A percentile compares a stretch with the other conserved stretches of the same genome.
Evolutionary conservation across 2,888 invertebrate species (phyloP).

Genomic region (Protonemura montana): DNA sequence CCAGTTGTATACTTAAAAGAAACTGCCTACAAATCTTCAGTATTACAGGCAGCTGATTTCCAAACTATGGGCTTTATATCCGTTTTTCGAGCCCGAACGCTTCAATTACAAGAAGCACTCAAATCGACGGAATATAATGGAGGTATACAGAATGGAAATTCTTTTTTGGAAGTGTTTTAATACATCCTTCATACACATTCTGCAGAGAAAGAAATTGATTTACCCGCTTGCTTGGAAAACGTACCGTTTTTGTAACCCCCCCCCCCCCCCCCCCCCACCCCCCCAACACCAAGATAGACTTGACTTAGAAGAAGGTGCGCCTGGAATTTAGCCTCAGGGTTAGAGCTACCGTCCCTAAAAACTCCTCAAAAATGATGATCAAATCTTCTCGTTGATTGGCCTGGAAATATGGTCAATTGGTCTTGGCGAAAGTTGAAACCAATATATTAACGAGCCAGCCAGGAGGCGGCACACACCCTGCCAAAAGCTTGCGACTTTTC

Average conservation of each 20-base stretch:
- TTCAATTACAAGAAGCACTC: too few relatives aligned
- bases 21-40: neutral
- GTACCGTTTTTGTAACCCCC: too few relatives aligned
- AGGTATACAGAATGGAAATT: too few relatives aligned
- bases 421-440: neutral
- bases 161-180: too few relatives aligned
- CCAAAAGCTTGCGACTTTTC: neutral
- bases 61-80: neutral
- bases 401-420: neutral
- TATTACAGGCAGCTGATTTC: neutral
- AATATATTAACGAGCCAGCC: neutral
- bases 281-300: too few relatives aligned
- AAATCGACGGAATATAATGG: too few relatives aligned
- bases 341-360: neutral
- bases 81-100: too few relatives aligned
- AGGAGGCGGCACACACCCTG: neutral
- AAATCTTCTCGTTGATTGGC: neutral
- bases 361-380: neutral
- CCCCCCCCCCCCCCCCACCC: too few relatives aligned
- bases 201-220: too few relatives aligned
- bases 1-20: neutral
- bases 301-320: too few relatives aligned
- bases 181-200: too few relatives aligned
- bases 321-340: neutral
- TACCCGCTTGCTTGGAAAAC: too few relatives aligned